Evolutionary conservation across 1,140 invertebrate species (phyloP).

Genomic region (Arctopsyche grandis): DNA sequence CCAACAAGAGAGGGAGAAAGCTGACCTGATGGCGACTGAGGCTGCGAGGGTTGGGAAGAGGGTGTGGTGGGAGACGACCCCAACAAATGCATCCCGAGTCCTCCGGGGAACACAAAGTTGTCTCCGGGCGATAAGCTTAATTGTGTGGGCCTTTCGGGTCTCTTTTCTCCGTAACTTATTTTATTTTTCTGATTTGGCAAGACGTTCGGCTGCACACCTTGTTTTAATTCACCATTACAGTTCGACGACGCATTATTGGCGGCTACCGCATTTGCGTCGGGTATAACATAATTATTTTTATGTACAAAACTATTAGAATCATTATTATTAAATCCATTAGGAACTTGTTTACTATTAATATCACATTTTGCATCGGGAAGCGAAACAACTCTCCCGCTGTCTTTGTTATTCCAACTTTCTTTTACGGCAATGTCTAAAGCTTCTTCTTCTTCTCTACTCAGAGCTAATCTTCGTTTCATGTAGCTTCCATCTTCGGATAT

Average conservation of each 20-base stretch:
- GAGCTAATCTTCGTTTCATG: constrained; percentile 67
- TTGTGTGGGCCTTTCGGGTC: constrained; percentile 60
- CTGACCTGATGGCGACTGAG: constrained; percentile 64
- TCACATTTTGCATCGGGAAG: constrained; percentile 37
- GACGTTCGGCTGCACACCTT: neutral
- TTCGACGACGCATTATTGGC: neutral
- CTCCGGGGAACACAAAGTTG: constrained; percentile 42
- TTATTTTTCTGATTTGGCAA: constrained; percentile 28
- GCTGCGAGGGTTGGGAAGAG: constrained; percentile 61
- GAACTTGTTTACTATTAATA: constrained; percentile 52
- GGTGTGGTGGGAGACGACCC: constrained; percentile 58
- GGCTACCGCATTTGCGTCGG: neutral
- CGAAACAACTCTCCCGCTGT: constrained; percentile 16
- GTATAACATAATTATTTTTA: constrained; percentile 38
- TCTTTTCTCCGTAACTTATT: constrained; percentile 32
- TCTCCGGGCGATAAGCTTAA: constrained; percentile 61
- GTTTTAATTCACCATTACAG: constrained; percentile 1
- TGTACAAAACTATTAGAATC: constrained; percentile 29
- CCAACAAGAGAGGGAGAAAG: constrained; percentile 41
- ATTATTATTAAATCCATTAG: constrained; percentile 51
- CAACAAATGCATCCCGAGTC: constrained; percentile 47
- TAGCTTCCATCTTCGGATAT: constrained; percentile 66
- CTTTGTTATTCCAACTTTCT: constrained; percentile 32
- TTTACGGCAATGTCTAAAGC: constrained; percentile 57
- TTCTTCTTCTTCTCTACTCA: constrained; percentile 68